Evolutionary conservation across 2,113 vertebrate genomes (phyloP).

Genomic region (Piprites chloris): DNA sequence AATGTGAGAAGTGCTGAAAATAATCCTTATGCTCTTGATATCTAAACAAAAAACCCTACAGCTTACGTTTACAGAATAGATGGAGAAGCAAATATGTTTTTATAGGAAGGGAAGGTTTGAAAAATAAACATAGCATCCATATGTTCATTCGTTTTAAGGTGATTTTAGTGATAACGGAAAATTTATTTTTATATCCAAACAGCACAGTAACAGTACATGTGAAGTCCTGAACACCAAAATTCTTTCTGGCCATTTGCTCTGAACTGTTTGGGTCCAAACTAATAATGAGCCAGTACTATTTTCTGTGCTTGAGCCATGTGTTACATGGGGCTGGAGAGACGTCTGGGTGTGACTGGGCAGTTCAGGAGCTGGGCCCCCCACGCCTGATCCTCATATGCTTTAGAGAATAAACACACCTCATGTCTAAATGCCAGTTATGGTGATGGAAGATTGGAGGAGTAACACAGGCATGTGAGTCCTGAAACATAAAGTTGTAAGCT

Average conservation of each 20-base stretch:
- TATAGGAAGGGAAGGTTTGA: background rate
- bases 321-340: background rate
- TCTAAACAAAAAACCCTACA: background rate
- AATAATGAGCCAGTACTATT: background rate
- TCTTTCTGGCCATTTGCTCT: background rate
- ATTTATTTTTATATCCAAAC: background rate
- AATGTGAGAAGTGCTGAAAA: background rate
- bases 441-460: background rate
- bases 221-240: background rate
- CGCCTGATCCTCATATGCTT: fast-evolving
- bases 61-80: background rate
- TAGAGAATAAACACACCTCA: background rate
- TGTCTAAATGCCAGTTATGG: background rate
- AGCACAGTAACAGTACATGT: background rate
- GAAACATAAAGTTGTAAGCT: background rate
- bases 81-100: background rate
- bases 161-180: background rate
- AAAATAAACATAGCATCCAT: background rate
- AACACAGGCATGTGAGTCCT: background rate
- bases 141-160: background rate
- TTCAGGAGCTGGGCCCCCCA: background rate
- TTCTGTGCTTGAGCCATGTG: background rate
- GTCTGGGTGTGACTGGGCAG: background rate
- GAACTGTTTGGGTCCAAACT: background rate
- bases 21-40: background rate